Conservation (phyloP, 1,140 invertebrate genomes). For the Diachasmimorpha longicaudata region DNA sequence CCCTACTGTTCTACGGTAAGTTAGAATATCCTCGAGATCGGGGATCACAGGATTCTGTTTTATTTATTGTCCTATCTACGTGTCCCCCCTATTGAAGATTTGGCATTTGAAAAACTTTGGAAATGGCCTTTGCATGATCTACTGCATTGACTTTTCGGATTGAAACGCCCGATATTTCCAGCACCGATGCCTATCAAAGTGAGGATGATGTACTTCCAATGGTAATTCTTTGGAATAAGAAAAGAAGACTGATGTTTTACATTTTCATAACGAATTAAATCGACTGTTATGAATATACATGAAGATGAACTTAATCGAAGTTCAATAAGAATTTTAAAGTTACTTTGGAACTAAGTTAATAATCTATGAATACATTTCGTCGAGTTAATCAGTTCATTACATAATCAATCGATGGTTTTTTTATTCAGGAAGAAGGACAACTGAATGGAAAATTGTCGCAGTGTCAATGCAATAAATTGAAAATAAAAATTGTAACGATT, state of each 20-base stretch:
- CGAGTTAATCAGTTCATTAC: background rate
- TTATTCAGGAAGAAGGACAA: background rate
- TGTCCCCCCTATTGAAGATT: background rate
- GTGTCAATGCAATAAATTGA: too few relatives aligned
- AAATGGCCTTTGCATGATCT: background rate
- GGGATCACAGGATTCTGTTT: constrained; percentile 4
- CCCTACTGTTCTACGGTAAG: background rate
- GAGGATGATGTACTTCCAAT: background rate
- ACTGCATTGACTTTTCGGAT: background rate
- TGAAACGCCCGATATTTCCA: background rate
- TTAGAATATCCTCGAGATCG: background rate
- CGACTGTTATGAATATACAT: background rate
- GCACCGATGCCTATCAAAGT: background rate
- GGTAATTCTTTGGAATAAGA: background rate
- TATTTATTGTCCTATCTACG: constrained; percentile 5
- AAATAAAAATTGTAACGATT: too few relatives aligned
- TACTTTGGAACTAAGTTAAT: background rate
- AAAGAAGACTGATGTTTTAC: background rate
- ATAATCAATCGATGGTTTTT: background rate
- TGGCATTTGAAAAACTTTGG: background rate
- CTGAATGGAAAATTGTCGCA: too few relatives aligned
- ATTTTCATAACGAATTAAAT: background rate
- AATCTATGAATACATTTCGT: background rate
- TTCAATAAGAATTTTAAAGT: background rate
- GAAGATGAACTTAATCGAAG: background rate